Percentiles rank a stretch among this genome's conserved stretches.
Conservation (phyloP, 2,888 invertebrate genomes). For the Clostera curtula region DNA sequence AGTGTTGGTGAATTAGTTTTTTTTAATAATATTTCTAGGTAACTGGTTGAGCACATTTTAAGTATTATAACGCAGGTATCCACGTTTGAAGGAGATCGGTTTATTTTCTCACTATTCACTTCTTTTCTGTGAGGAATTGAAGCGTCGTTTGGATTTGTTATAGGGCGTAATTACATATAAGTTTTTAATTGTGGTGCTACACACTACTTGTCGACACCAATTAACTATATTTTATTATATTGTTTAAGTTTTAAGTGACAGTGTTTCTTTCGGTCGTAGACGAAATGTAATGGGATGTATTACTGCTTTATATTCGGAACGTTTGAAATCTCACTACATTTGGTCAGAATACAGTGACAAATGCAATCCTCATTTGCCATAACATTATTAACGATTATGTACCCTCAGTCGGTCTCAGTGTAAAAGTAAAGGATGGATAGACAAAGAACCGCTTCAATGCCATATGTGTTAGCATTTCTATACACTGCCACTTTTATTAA, state of each 20-base stretch:
- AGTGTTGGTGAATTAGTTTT: constrained; percentile 70
- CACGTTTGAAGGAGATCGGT: constrained; percentile 20
- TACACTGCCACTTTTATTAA: constrained; percentile 48
- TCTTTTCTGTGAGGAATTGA: constrained; percentile 32
- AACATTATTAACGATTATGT: constrained; percentile 3
- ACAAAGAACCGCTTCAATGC: constrained; percentile 10
- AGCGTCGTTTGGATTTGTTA: constrained; percentile 41
- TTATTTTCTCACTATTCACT: constrained; percentile 27
- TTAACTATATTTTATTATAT: constrained; percentile 47
- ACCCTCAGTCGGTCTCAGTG: constrained; percentile 4
- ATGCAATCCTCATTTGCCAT: constrained; percentile 21
- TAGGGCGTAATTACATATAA: constrained; percentile 43
- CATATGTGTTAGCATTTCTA: constrained; percentile 24
- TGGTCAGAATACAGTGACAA: constrained; percentile 15
- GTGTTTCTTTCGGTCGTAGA: constrained; percentile 34
- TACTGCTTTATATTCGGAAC: constrained; percentile 21
- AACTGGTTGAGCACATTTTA: constrained; percentile 51
- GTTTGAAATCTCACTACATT: constrained; percentile 31
- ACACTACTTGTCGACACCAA: constrained; percentile 52
- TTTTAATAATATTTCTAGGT: constrained; percentile 42
- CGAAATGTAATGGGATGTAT: constrained; percentile 31
- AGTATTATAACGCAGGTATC: constrained; percentile 42
- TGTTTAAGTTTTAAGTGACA: constrained; percentile 56
- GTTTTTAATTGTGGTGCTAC: constrained; percentile 63
- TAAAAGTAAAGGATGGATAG: not conserved